Evolutionary conservation across 2,888 invertebrate genomes (phyloP).

Genomic region (Oithona nana): DNA sequence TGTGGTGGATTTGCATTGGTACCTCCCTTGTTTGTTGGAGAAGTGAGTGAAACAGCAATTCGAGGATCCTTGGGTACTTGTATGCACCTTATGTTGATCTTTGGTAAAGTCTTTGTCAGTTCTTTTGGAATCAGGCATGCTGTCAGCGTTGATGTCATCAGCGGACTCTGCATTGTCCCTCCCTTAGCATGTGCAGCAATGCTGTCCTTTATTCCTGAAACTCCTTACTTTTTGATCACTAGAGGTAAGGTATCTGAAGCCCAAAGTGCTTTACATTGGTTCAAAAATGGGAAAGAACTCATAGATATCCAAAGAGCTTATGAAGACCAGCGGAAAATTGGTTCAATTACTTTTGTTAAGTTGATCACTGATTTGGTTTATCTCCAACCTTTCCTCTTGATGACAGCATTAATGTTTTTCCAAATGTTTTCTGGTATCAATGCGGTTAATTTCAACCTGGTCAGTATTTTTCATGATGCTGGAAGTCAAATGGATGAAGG

Average conservation of each 20-base stretch:
- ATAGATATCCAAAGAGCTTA: conserved; percentile 18
- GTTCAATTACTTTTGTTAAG: background rate
- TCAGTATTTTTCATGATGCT: conserved; percentile 18
- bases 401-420: conserved; percentile 19
- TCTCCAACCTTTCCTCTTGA: conserved; percentile 19
- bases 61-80: conserved; percentile 27
- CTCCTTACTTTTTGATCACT: conserved; percentile 20
- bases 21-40: conserved; percentile 29
- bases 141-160: background rate
- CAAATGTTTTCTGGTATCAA: conserved; percentile 20
- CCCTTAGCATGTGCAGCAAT: conserved; percentile 20
- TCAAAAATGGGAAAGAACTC: conserved; percentile 19
- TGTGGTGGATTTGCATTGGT: conserved; percentile 26
- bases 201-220: conserved; percentile 22
- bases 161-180: conserved; percentile 8
- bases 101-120: background rate
- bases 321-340: conserved; percentile 6
- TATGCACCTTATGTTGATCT: background rate
- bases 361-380: conserved; percentile 17
- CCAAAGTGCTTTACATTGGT: conserved; percentile 20
- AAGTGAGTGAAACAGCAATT: conserved; percentile 27
- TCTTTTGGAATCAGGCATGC: background rate
- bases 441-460: conserved; percentile 19
- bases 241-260: conserved; percentile 19
- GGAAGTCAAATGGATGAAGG: conserved; percentile 19